Base-by-base conservation (phyloP, 1,140 invertebrate genomes). In the Linepithema humile region DNA sequence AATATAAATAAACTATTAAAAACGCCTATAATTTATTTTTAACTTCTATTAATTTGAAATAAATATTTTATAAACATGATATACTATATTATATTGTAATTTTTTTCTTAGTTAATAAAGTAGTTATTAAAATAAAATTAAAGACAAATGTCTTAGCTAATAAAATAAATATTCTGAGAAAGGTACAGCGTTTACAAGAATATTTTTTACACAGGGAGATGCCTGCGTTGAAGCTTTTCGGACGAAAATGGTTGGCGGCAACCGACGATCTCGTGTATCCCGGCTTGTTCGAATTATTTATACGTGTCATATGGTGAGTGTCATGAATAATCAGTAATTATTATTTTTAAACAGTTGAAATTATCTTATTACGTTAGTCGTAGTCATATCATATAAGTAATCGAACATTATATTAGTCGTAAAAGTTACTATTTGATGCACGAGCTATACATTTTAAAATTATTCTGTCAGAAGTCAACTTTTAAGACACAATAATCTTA, bases 181-280 rank as follows among this genome's bases (percentile, higher is more conserved):
- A n/a, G 2, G 15, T 72, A 32, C 4, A 45, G 15, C 0, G 2
- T 5, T 32, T 23, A 64, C 4, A 50, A 29, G 3, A 26, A 23
- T 53, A 20, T 29, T 43, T 15, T 67, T 55, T 57, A 0, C 74
- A 57, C 85, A 92, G 90, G 85, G 93, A 92, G 85, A 97, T 97
- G 96, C 96, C 97, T 91, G 96, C 97, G 87, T 95, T 97, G 90
- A 96, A 96, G 92, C 94, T 97, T 50, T 96, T 97, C 90, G 97
- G 97, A 90, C 95, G 97, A 92, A 97, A 97, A 95, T 97, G 97
- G 97, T 95, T 97, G 86, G 96, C 96, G 74, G 97, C 96, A 87
- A 96, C 96, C 62, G 97, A 97, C 93, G 97, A 97, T 92, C 95
- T 97, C 74, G 97, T 97, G n/a, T 97, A 97, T 91, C 97, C 97